Percentiles rank a stretch among this genome's conserved stretches.
Evolutionary conservation across 1,140 invertebrate species (phyloP).

Genomic region (Vanessa atalanta): DNA sequence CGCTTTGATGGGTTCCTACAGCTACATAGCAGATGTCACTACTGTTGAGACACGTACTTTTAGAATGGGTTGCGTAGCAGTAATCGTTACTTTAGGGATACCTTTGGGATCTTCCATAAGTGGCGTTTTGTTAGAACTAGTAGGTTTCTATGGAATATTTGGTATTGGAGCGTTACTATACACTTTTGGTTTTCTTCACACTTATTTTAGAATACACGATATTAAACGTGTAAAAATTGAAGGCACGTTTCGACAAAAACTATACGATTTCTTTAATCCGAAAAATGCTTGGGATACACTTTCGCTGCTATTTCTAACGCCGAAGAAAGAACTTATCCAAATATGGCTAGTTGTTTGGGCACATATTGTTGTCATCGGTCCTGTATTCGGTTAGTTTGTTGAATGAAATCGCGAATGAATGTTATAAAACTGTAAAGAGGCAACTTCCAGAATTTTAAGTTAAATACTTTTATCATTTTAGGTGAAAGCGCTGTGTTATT

Average conservation of each 20-base stretch:
- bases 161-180: conserved; percentile 59
- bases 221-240: conserved; percentile 50
- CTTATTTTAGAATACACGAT: conserved; percentile 62
- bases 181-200: conserved; percentile 64
- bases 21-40: conserved; percentile 82
- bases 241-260: conserved; percentile 49
- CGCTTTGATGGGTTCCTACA: conserved; percentile 81
- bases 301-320: conserved; percentile 68
- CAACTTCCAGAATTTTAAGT: not conserved
- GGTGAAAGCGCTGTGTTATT: conserved; percentile 65
- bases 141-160: conserved; percentile 79
- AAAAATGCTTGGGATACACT: conserved; percentile 75
- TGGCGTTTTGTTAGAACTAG: conserved; percentile 67
- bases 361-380: conserved; percentile 77
- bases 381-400: conserved; percentile 69
- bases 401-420: conserved; percentile 8
- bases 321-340: conserved; percentile 57
- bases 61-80: conserved; percentile 80
- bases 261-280: conserved; percentile 73
- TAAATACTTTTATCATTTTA: conserved; percentile 44
- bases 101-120: conserved; percentile 73
- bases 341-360: conserved; percentile 73
- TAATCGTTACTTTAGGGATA: conserved; percentile 77
- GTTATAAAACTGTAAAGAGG: not conserved
- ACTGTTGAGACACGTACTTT: conserved; percentile 80